These are phyloP conservation scores for Microcebus tavaratra DNA, from an alignment of 2,113 vertebrate species.

Conservation along the genomic window DNA sequence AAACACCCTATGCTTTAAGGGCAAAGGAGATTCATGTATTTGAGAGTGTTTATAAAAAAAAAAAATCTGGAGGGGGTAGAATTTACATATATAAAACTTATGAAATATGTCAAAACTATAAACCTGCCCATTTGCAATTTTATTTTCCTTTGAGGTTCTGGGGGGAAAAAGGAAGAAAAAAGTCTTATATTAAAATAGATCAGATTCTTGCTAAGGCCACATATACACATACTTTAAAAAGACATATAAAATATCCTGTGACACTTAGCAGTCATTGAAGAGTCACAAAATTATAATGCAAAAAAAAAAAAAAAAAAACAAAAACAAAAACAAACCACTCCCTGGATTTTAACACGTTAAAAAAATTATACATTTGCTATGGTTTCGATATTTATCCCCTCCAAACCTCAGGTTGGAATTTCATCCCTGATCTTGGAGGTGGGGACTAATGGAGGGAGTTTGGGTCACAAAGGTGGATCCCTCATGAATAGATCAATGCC, in stretches of 20 bases:
- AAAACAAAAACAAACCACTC: background rate
- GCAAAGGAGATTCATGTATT: background rate
- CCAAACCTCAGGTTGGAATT: too few relatives aligned
- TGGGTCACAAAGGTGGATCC: too few relatives aligned
- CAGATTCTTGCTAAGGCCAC: background rate
- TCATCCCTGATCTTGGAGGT: too few relatives aligned
- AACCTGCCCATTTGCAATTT: background rate
- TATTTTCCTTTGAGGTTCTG: constrained; percentile 26
- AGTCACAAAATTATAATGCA: background rate
- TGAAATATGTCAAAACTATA: background rate
- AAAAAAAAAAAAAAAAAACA: background rate
- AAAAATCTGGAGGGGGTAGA: background rate
- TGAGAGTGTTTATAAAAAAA: background rate
- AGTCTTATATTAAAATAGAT: background rate
- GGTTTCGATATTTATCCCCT: too few relatives aligned
- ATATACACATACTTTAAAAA: background rate
- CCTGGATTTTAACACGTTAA: background rate
- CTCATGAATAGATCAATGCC: too few relatives aligned
- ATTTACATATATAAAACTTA: background rate
- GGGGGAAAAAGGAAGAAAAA: background rate
- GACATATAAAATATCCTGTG: background rate
- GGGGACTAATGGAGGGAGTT: too few relatives aligned
- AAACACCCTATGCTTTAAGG: background rate
- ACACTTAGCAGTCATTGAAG: background rate
- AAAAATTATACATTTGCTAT: background rate